Evolutionary conservation across 2,888 invertebrate species (phyloP), one percentile per base, ranked within the genome.

Genomic region (Psylliodes chrysocephalus): DNA sequence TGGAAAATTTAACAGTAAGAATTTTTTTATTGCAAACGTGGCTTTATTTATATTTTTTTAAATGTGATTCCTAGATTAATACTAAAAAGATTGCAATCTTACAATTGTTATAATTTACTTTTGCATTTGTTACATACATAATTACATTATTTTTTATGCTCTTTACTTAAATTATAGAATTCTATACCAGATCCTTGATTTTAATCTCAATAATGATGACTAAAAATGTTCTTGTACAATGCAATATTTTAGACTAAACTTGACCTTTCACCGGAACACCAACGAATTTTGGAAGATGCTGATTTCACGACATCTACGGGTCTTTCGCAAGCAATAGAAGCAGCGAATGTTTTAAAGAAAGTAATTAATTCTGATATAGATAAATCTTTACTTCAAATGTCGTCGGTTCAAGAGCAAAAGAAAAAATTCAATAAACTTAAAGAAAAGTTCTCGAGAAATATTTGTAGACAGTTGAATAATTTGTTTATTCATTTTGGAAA

Each of bases 391-490:
- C 80, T 89, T 3, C 85, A 87, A 17, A 83, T 95, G 82, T 87
- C 88, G 44, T 93, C 94, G 10, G 91, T 93, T 0, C 90, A 60
- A 17, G 94, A 94, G 79, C 94, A 94, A 79, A 87, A 89, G 73
- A 88, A 90, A 75, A 87, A 90, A 44, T 89, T 94, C 70, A 91
- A 92, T 67, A 91, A 91, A 77, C 87, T 91, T 76, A 90, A 90
- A 77, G 88, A 88, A 33, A 90, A 90, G 79, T 95, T 95, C 81
- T 91, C 95, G 0, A 88, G 91, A 60, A 90, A 91, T 44, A 88
- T 98, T 56, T 91, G 93, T 64, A 88, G 96, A 15, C 96, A 98
- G 82, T 86, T 98, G 53, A 96, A 96, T 81, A 97, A 98, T 84
- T 86, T 95, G 54, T 95, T 98, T 73, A 95, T 96, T 76, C 96